These are phyloP conservation scores for Melieria picta DNA, from an alignment of 2,888 invertebrate species.

Conservation along the genomic window DNA sequence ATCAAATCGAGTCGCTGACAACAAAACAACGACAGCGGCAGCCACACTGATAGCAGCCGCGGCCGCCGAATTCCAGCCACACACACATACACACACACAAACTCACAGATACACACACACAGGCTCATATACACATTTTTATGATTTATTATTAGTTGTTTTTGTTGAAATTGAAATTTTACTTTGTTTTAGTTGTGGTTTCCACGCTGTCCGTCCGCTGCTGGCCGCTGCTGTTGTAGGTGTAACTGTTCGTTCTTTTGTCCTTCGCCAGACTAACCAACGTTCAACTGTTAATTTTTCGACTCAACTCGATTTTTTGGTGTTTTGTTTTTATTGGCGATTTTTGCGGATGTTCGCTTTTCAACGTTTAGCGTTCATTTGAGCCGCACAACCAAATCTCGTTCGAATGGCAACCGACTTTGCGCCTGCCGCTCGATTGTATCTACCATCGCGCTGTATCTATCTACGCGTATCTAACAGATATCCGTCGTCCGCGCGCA, in stretches of 20 bases:
- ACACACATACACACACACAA: neutral
- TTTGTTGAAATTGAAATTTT: slow-evolving; percentile 6
- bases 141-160: neutral
- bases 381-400: slow-evolving; percentile 61
- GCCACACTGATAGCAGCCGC: slow-evolving; percentile 2
- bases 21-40: slow-evolving; percentile 9
- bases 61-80: neutral
- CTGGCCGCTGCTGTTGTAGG: no score
- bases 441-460: slow-evolving; percentile 27
- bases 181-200: neutral
- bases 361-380: slow-evolving; percentile 68
- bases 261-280: no score
- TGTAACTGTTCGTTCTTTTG: no score
- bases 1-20: neutral
- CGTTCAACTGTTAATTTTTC: neutral
- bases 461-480: slow-evolving; percentile 58
- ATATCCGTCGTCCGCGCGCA: slow-evolving; percentile 42
- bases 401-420: slow-evolving; percentile 49
- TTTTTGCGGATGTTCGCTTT: slow-evolving; percentile 67
- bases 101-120: neutral
- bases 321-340: slow-evolving; percentile 16
- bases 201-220: no score
- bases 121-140: neutral
- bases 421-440: slow-evolving; percentile 43
- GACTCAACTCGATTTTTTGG: slow-evolving; percentile 4